phyloP scores from a whole-genome alignment of 2,888 invertebrate genomes.

The Macroteleia sp. region DNA sequence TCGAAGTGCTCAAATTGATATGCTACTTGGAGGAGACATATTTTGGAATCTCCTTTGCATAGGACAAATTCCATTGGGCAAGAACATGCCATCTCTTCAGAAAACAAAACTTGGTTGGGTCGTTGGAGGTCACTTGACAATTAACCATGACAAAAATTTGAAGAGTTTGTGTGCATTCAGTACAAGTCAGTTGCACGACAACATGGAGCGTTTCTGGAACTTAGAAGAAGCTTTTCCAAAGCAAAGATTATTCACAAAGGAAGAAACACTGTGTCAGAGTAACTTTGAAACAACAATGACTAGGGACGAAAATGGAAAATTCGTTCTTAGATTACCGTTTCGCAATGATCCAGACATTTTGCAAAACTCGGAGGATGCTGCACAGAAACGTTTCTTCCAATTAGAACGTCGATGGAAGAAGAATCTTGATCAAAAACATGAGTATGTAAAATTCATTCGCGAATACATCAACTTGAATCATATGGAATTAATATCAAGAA shows the following conservation, averaged over 20 bases:
- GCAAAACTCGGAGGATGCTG: background rate
- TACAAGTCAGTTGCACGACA: background rate
- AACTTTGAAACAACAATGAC: background rate
- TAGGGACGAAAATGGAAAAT: slow-evolving; percentile 48
- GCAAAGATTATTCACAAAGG: slow-evolving; percentile 39
- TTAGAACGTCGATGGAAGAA: slow-evolving; percentile 19
- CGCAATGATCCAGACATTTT: background rate
- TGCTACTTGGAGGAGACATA: background rate
- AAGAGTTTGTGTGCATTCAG: background rate
- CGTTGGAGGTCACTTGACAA: background rate
- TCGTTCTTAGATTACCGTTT: slow-evolving; percentile 19
- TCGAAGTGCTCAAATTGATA: background rate
- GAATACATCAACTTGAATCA: slow-evolving; percentile 18
- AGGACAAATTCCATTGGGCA: background rate
- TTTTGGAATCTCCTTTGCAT: background rate
- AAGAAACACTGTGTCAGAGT: slow-evolving; percentile 20
- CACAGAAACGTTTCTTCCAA: slow-evolving; percentile 3
- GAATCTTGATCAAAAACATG: background rate
- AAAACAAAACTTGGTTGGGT: slow-evolving; percentile 10
- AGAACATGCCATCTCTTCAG: background rate
- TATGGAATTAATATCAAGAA: background rate
- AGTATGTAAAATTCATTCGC: slow-evolving; percentile 12
- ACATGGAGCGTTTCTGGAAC: slow-evolving; percentile 53
- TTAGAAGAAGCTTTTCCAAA: slow-evolving; percentile 56
- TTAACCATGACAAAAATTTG: background rate